These are phyloP conservation scores for Iguana delicatissima DNA, from an alignment of 2,797 vertebrate genomes.

Conservation along the genomic window DNA sequence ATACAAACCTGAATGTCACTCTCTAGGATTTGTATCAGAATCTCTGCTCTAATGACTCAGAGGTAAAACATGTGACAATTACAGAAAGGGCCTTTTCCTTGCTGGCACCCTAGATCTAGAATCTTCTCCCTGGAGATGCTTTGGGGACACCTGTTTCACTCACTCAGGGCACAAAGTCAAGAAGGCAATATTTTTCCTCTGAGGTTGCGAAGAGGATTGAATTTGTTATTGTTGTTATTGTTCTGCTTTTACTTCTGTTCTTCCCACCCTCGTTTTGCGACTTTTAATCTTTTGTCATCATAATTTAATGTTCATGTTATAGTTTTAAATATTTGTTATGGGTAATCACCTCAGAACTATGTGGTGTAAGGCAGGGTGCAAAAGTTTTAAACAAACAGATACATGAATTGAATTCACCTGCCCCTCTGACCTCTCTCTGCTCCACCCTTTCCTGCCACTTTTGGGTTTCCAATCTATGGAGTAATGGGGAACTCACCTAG, in stretches of 20 bases:
- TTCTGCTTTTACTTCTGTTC: not conserved
- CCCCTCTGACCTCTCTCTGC: not conserved
- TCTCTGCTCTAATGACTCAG: too few species aligned
- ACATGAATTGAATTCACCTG: not conserved
- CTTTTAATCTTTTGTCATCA: not conserved
- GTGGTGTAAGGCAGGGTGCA: not conserved
- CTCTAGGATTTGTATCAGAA: not conserved
- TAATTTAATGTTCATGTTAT: not conserved
- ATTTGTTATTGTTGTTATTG: too few species aligned
- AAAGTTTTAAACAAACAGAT: not conserved
- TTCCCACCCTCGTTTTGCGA: not conserved
- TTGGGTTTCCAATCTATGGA: not conserved
- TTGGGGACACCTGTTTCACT: not conserved
- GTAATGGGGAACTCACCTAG: not conserved
- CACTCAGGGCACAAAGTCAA: too few species aligned
- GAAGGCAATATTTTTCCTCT: too few species aligned
- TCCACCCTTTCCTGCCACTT: not conserved
- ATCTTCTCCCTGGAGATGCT: not conserved
- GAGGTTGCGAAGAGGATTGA: not conserved
- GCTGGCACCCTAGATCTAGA: not conserved
- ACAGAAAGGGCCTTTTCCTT: not conserved
- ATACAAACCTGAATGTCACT: not conserved
- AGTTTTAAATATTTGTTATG: not conserved
- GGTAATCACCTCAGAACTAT: too few species aligned
- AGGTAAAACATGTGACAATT: too few species aligned